Base-by-base conservation (phyloP, 2,888 invertebrate genomes). In the Noctua comes region DNA sequence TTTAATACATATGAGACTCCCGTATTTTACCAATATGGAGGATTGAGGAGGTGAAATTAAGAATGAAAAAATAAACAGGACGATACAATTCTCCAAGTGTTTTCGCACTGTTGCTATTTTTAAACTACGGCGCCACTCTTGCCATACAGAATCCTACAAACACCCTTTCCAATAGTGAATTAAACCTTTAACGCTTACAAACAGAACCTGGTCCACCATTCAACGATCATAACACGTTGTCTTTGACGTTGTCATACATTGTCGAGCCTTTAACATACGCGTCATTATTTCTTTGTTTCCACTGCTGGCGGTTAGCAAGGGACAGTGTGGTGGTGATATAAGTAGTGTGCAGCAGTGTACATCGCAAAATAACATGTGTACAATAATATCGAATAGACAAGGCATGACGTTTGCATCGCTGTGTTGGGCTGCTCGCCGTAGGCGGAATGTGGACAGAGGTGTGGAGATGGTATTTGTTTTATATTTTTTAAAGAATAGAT, bases 301-400 rank as follows among this genome's bases (percentile, higher is more conserved):
- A 79, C 76, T 40, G 66, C 71, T 79, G 68, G 80, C 83, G 66
- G 68, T 73, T 85, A 77, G 70, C 68, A 77, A 84, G 72, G 80
- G 81, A 79, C 77, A 27, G 80, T 82, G 77, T 68, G 57, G 11
- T 54, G 21, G 59, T 51, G 76, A 51, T 73, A 79, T 77, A 81
- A 74, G 81, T 70, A 70, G 64, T 57, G 51, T 57, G 80, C 75
- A 79, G 83, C 73, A 79, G 70, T 85, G 85, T 79, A 85, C 66
- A 76, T 86, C 80, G 88, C 79, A 80, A 79, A 85, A 86, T 89
- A 89, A 89, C 89, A 88, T 88, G 88, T 89, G 87, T 88, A 90
- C 87, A 91, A 89, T 88, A 90, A 90, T 85, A 86, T 84, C 81
- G 87, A 89, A 90, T 90, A 90, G 90, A 91, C 90, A 91, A 89